Percentiles rank a stretch among this genome's conserved stretches.
phyloP scores from a whole-genome alignment of 2,888 invertebrate species.

The Drosophila nr. medialis region DNA sequence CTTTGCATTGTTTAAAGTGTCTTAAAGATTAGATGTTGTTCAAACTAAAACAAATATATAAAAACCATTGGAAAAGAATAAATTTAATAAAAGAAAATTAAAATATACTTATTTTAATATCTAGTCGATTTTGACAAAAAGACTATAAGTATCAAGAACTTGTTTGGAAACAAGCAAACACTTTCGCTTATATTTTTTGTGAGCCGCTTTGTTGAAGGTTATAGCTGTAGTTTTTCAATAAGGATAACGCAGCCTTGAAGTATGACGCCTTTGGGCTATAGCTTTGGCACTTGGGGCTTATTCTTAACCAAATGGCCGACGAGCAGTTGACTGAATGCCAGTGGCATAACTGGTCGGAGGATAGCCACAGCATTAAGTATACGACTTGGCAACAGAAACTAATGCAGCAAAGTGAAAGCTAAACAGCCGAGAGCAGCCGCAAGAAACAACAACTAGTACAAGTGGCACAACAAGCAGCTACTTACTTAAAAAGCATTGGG shows the following conservation, averaged over 20 bases:
- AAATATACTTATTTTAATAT: background rate
- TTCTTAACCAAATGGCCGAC: conserved; percentile 39
- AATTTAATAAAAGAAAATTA: background rate
- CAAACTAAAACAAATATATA: background rate
- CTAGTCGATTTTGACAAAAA: background rate
- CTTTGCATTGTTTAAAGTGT: background rate
- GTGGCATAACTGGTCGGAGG: conserved; percentile 52
- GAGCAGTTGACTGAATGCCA: conserved; percentile 28
- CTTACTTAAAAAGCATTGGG: conserved; percentile 79
- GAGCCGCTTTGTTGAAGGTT: background rate
- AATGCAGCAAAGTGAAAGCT: conserved; percentile 77
- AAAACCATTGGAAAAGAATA: background rate
- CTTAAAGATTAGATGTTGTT: background rate
- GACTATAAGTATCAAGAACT: background rate
- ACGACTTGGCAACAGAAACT: conserved; percentile 56
- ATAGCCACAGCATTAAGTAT: conserved; percentile 58
- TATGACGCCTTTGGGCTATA: conserved; percentile 29
- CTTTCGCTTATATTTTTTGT: background rate
- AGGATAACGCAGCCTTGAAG: conserved; percentile 17
- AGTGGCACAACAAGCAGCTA: conserved; percentile 67
- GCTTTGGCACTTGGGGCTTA: conserved; percentile 58
- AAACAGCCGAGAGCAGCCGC: conserved; percentile 61
- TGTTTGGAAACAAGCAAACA: background rate
- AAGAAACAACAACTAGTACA: conserved; percentile 45
- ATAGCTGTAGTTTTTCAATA: conserved; percentile 27